These are phyloP conservation scores for Borostomias antarcticus DNA, from an alignment of 2,797 vertebrate genomes.

Conservation along the genomic window DNA sequence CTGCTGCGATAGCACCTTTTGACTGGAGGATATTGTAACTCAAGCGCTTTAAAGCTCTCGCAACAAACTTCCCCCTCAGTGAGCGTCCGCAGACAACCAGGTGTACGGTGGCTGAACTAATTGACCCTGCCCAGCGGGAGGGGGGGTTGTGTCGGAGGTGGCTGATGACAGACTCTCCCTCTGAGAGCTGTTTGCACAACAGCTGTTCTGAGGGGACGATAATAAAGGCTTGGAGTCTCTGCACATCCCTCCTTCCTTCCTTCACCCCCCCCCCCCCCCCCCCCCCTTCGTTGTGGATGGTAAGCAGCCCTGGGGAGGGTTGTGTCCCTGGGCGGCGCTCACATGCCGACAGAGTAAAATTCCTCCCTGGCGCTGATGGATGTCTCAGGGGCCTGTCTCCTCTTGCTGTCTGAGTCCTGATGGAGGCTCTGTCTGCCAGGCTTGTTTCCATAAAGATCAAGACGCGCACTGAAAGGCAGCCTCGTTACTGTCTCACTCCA, in stretches of 20 bases:
- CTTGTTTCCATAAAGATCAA: slow-evolving; percentile 61
- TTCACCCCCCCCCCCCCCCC: slow-evolving; percentile 35
- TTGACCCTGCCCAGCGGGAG: slow-evolving; percentile 58
- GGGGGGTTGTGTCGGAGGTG: slow-evolving; percentile 41
- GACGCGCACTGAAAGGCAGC: slow-evolving; percentile 50
- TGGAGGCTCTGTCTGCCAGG: slow-evolving; percentile 31
- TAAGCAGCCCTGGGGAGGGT: slow-evolving; percentile 51
- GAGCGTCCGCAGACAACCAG: slow-evolving; percentile 52
- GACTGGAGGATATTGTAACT: slow-evolving; percentile 50
- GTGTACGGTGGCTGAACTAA: slow-evolving; percentile 67
- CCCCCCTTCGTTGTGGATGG: slow-evolving; percentile 44
- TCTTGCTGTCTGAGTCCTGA: slow-evolving; percentile 66
- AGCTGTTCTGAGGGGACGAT: slow-evolving; percentile 76
- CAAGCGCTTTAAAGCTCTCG: slow-evolving; percentile 57
- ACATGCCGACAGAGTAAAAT: slow-evolving; percentile 65
- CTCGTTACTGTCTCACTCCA: slow-evolving; percentile 36
- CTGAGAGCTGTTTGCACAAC: slow-evolving; percentile 71
- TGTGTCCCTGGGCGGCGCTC: slow-evolving; percentile 60
- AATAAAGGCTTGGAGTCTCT: slow-evolving; percentile 73
- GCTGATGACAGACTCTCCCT: slow-evolving; percentile 75
- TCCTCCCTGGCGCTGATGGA: slow-evolving; percentile 71
- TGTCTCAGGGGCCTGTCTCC: slow-evolving; percentile 71
- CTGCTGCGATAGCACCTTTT: slow-evolving; percentile 45
- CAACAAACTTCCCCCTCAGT: slow-evolving; percentile 49
- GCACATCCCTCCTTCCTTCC: slow-evolving; percentile 39